These are phyloP conservation scores for Thryonomys swinderianus DNA, from an alignment of 2,113 vertebrate species.

Conservation along the genomic window DNA sequence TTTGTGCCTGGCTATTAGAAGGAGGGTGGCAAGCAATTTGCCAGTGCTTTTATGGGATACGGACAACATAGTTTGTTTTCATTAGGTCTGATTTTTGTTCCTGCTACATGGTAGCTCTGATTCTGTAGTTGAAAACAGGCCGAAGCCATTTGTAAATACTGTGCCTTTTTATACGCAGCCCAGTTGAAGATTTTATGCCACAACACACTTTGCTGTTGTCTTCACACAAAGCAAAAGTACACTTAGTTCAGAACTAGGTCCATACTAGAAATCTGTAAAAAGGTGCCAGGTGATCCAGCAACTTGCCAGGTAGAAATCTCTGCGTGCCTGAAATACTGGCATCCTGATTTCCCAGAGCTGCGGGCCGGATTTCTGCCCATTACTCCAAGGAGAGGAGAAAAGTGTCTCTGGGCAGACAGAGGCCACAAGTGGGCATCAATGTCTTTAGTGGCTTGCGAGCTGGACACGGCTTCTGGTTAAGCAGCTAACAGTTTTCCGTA, in stretches of 20 bases:
- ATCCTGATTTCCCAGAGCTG: background rate
- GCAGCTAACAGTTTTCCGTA: background rate
- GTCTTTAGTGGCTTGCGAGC: background rate
- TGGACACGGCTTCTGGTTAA: background rate
- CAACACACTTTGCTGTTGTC: conserved; percentile 43
- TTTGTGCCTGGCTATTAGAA: background rate
- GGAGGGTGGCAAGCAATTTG: background rate
- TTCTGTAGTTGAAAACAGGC: conserved; percentile 26
- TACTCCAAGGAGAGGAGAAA: background rate
- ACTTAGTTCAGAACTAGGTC: conserved; percentile 59
- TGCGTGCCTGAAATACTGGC: background rate
- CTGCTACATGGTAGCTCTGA: background rate
- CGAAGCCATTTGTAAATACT: conserved; percentile 47
- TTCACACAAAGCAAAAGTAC: conserved; percentile 75
- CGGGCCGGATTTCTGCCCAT: background rate
- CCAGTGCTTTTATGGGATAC: background rate
- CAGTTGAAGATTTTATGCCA: conserved; percentile 25
- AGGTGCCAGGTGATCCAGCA: background rate
- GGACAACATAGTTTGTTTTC: background rate
- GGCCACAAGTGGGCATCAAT: background rate
- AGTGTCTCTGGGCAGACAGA: background rate
- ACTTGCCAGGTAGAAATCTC: background rate
- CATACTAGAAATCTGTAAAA: background rate
- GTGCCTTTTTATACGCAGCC: conserved; percentile 70
- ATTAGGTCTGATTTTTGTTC: conserved; percentile 24